A percentile compares a stretch with the other conserved stretches of the same genome.
Conservation (phyloP, 2,113 vertebrate genomes). For the Arvicanthis niloticus region DNA sequence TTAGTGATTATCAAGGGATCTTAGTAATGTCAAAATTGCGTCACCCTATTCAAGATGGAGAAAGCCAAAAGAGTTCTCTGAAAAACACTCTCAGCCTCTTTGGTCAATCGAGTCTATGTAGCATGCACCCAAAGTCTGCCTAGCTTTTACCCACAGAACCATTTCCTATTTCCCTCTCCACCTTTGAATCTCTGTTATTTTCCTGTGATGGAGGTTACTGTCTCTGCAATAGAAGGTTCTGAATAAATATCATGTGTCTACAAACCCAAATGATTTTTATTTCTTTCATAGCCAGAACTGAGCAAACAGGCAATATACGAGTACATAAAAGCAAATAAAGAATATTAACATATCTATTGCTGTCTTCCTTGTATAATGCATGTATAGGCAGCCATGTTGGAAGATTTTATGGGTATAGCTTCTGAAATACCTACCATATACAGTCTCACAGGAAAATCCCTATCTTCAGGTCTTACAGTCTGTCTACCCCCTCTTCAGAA, state of each 20-base stretch:
- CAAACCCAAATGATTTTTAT: neutral
- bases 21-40: neutral
- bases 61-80: neutral
- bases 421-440: neutral
- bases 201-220: neutral
- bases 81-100: too few relatives aligned
- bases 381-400: neutral
- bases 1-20: neutral
- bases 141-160: neutral
- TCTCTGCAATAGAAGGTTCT: neutral
- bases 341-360: neutral
- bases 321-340: neutral
- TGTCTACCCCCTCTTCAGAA: neutral
- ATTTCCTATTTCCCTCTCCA: neutral
- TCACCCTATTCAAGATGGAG: neutral
- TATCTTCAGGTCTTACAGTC: too few relatives aligned
- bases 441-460: neutral
- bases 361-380: neutral
- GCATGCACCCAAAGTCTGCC: neutral
- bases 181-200: neutral
- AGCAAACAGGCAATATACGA: neutral
- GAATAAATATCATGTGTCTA: neutral
- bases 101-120: neutral
- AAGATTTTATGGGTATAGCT: neutral
- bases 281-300: conserved; percentile 11